Percentiles rank a stretch among this genome's conserved stretches.
Evolutionary conservation across 1,140 invertebrate genomes (phyloP).

Genomic region (Procambarus clarkii): DNA sequence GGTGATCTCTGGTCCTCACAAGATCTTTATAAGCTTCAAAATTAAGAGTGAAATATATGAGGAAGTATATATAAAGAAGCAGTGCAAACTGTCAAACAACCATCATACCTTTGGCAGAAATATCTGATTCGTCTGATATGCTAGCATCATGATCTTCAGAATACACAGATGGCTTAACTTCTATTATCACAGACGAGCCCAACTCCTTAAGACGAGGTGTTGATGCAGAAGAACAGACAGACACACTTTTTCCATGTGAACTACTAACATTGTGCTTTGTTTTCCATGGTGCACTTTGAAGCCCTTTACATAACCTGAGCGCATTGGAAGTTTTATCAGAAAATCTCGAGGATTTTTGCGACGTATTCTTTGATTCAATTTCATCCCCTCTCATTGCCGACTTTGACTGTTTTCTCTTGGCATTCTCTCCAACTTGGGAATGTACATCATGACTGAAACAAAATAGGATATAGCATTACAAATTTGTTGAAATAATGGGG

Average conservation of each 20-base stretch:
- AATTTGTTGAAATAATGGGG: neutral
- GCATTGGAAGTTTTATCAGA: constrained; percentile 7
- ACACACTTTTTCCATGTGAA: neutral
- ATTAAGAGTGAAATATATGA: no score
- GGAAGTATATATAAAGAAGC: no score
- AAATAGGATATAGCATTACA: neutral
- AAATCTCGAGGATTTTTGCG: constrained; percentile 19
- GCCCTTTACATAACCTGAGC: neutral
- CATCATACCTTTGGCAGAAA: constrained; percentile 8
- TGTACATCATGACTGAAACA: constrained; percentile 28
- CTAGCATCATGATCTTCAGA: constrained; percentile 17
- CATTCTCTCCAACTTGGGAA: constrained; percentile 10
- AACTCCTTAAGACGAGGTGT: neutral
- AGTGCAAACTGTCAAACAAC: no score
- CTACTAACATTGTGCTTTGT: constrained; percentile 24
- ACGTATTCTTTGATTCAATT: constrained; percentile 15
- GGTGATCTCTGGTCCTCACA: no score
- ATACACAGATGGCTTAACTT: neutral
- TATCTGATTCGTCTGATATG: neutral
- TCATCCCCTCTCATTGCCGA: neutral
- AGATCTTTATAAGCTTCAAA: no score
- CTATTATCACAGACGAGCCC: neutral
- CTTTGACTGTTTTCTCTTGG: neutral
- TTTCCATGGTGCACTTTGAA: constrained; percentile 43
- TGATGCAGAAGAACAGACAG: neutral